Evolutionary conservation across 2,888 invertebrate genomes (phyloP).

Genomic region (Chalcis sispes): DNA sequence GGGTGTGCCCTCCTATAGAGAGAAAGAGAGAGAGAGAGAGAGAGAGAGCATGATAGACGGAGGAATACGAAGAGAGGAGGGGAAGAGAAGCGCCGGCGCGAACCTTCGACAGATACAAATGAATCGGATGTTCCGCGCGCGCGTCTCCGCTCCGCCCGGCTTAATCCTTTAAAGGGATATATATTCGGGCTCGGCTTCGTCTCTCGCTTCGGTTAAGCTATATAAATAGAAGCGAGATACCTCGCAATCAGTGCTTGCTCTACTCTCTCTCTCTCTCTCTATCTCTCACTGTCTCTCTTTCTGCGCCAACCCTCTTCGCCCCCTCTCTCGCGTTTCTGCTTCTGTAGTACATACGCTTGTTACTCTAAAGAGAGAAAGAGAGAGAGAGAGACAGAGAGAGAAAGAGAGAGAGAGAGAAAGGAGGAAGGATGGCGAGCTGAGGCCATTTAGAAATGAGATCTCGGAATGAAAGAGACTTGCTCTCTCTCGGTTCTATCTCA

Average conservation of each 20-base stretch:
- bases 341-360: too few relatives aligned
- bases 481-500: too few relatives aligned
- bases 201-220: conserved; percentile 74
- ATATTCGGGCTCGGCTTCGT: conserved; percentile 70
- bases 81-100: conserved; percentile 55
- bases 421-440: too few relatives aligned
- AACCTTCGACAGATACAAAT: conserved; percentile 74
- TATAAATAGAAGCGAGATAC: conserved; percentile 74
- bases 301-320: background rate
- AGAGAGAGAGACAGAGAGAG: too few relatives aligned
- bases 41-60: too few relatives aligned
- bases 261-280: conserved; percentile 32
- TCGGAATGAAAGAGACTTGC: conserved; percentile 29
- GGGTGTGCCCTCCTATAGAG: too few relatives aligned
- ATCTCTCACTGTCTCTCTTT: too few relatives aligned
- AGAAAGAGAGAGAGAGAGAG: too few relatives aligned
- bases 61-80: background rate
- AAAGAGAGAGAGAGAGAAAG: too few relatives aligned
- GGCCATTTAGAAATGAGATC: conserved; percentile 70
- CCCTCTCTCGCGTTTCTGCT: background rate
- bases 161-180: conserved; percentile 76
- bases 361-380: too few relatives aligned
- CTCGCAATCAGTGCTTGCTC: conserved; percentile 71
- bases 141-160: conserved; percentile 58
- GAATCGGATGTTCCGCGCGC: conserved; percentile 65